Conservation (phyloP, 2,888 invertebrate genomes). For the Acheta domesticus region DNA sequence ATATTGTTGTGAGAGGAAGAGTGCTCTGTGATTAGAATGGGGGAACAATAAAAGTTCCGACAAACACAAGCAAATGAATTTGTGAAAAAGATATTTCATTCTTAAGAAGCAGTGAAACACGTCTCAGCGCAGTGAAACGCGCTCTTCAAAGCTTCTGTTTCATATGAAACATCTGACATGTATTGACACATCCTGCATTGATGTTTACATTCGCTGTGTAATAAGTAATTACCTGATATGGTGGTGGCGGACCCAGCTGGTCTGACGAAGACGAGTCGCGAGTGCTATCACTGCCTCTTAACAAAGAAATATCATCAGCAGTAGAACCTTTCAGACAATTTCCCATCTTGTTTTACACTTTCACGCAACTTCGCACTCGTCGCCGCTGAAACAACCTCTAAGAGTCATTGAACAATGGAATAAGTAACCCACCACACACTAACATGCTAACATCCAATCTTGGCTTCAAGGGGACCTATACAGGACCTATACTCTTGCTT, state of each 20-base stretch:
- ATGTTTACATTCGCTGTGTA: neutral
- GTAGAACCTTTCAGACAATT: conserved; percentile 67
- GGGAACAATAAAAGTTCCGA: no score
- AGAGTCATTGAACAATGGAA: conserved; percentile 2
- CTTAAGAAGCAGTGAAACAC: no score
- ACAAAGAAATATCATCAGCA: conserved; percentile 61
- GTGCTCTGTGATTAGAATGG: no score
- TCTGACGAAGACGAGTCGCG: conserved; percentile 56
- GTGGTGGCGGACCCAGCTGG: conserved; percentile 56
- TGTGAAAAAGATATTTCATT: no score
- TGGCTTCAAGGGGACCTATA: conserved; percentile 18
- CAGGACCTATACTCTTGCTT: neutral
- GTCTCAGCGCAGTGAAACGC: no score
- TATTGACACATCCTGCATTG: neutral
- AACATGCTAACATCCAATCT: neutral
- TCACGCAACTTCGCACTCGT: conserved; percentile 19
- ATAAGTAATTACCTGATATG: conserved; percentile 51
- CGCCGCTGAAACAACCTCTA: neutral
- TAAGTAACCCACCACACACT: neutral
- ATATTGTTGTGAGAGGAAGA: no score
- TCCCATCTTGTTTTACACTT: conserved; percentile 54
- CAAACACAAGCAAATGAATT: no score
- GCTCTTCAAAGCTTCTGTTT: no score
- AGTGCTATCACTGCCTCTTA: conserved; percentile 57
- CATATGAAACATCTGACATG: no score